These are phyloP conservation scores for Brachymystax lenok DNA, from an alignment of 2,797 vertebrate genomes.

Conservation along the genomic window DNA sequence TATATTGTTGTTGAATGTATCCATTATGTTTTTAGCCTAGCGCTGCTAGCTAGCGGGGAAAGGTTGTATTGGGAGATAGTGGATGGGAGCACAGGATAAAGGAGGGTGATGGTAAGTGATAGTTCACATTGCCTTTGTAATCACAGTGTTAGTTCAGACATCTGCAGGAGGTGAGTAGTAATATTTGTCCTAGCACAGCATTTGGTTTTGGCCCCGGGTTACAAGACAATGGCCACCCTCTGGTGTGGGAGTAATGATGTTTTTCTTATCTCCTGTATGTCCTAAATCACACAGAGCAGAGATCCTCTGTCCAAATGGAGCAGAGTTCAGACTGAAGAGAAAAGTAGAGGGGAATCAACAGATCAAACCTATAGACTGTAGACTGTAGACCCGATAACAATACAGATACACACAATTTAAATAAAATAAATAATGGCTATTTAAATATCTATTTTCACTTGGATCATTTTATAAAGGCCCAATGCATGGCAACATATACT, in stretches of 20 bases:
- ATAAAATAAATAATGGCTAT: no score
- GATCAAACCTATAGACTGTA: no score
- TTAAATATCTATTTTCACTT: no score
- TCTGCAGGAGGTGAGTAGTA: slow-evolving; percentile 62
- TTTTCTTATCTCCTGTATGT: background rate
- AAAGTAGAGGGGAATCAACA: no score
- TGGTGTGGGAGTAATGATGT: slow-evolving; percentile 39
- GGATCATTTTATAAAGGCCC: no score
- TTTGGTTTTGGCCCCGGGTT: slow-evolving; percentile 49
- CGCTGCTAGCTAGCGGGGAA: slow-evolving; percentile 14
- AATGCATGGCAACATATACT: background rate
- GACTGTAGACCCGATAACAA: no score
- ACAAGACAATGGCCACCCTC: slow-evolving; percentile 31
- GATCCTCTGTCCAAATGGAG: no score
- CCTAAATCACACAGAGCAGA: no score
- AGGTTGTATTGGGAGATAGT: background rate
- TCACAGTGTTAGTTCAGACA: slow-evolving; percentile 59
- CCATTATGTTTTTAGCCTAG: no score
- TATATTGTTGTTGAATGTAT: background rate
- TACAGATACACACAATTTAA: no score
- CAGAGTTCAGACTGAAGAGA: no score
- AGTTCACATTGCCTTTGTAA: slow-evolving; percentile 14
- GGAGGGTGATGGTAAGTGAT: slow-evolving; percentile 55
- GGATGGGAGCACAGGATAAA: slow-evolving; percentile 48
- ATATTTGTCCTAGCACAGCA: slow-evolving; percentile 62